Evolutionary conservation across 2,888 invertebrate genomes (phyloP).

Genomic region (Merodon equestris): DNA sequence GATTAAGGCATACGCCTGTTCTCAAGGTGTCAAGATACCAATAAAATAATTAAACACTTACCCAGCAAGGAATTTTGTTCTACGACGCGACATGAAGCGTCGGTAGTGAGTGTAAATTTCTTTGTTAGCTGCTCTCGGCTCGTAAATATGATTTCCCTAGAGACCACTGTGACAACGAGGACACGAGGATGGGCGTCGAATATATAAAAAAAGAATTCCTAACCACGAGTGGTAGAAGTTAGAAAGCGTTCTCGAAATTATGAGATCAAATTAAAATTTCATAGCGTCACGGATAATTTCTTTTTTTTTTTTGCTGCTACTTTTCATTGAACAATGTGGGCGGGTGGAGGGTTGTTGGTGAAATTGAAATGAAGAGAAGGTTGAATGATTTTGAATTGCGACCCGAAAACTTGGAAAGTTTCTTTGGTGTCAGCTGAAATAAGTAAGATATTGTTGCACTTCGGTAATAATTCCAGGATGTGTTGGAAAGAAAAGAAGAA

Average conservation of each 20-base stretch:
- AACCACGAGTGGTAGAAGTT: constrained; percentile 34
- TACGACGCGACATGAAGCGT: background rate
- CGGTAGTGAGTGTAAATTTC: constrained; percentile 53
- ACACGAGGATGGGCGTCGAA: background rate
- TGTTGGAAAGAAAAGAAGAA: no score
- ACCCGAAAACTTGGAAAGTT: no score
- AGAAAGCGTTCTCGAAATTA: constrained; percentile 41
- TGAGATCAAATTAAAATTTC: constrained; percentile 65
- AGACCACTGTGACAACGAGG: constrained; percentile 49
- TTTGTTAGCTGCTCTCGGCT: constrained; percentile 22
- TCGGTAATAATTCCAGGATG: no score
- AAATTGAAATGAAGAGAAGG: no score
- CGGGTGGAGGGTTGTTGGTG: no score
- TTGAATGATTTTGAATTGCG: no score
- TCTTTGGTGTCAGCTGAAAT: no score
- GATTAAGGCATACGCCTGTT: constrained; percentile 54
- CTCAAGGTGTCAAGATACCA: constrained; percentile 66
- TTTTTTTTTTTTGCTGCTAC: constrained; percentile 27
- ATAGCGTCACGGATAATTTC: constrained; percentile 49
- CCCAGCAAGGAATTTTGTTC: constrained; percentile 31
- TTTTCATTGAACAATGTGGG: no score
- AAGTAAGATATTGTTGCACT: no score
- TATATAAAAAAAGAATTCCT: constrained; percentile 41
- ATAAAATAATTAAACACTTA: constrained; percentile 68
- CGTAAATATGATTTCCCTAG: constrained; percentile 67